Evolutionary conservation across 2,888 invertebrate species (phyloP), one percentile per base, ranked within the genome.

Genomic region (Lissonota sp.): DNA sequence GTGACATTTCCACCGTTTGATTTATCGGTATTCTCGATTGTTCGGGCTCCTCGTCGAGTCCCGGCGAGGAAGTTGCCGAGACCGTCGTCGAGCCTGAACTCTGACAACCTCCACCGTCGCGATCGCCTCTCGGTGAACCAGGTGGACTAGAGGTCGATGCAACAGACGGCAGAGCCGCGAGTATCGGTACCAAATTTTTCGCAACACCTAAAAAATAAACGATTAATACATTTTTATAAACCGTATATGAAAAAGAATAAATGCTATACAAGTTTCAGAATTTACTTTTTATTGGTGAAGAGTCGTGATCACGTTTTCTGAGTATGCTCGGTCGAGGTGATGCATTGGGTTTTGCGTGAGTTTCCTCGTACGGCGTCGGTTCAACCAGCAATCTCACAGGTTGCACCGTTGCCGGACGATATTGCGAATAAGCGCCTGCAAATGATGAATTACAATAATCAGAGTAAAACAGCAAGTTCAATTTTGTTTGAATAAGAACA

Each of bases 21-120:
- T 91, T 91, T 16, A 90, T 89, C 12, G 89, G 87, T 44, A 92
- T 91, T 40, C 91, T 88, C 2, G 92, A 91, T 80, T 94, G 93
- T 82, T 94, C 94, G 5, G 93, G 94, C 39, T 93, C 93, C 85
- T 95, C 95, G 40, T 95, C 95, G 44, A 94, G 94, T 53, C 96
- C 96, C 0, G 97, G 97, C 69, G 97, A 97, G 0, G 97, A 97
- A 26, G 97, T 96, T 0, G 97, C 97, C 6, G 97, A 97, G 63
- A 97, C 96, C 0, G 97, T 98, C 3, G 97, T 97, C 69, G 97
- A 97, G 6, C 97, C 97, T n/a, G 93, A 93, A 83, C 93, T 93
- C 14, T 93, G 93, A 84, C 92, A 91, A 64, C 92, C 92, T 70
- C 92, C 92, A 16, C 89, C 87, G 44, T 92, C 92, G 46, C 90